Evolutionary conservation across 1,140 invertebrate species (phyloP), one percentile per base, ranked within the genome.

Genomic region (Aphis gossypii): DNA sequence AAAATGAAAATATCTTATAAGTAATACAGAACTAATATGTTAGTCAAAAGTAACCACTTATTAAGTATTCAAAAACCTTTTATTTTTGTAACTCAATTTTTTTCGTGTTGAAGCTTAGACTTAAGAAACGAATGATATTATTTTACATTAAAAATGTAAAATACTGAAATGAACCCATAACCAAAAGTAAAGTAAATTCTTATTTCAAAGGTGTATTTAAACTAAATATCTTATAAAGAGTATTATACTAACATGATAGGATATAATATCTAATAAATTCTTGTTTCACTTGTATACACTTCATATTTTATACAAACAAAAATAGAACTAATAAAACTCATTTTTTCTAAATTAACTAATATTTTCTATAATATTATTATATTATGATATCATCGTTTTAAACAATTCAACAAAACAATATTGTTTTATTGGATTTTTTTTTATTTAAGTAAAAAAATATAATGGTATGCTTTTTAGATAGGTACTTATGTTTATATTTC

Each of bases 81-180:
- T 83, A 83, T 83, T 38, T 82, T 38, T 83, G 76, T 83, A 83
- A 38, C 60, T 38, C 6, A 2, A 20, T 23, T 38, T 83, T 83
- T 38, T 21, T 20, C 35, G 48, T 83, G 23, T n/a, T 4, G 30
- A n/a, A 76, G 60, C 11, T 76, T 76, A 76, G 30, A 76, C 60
- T 76, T 76, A n/a, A 76, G 11, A 35, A 23, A 83, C 76, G n/a
- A 83, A 35, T 82, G 76, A 82, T 83, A 38, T 83, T 83, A 83
- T 83, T 83, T 83, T 83, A 83, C 76, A 83, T 83, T 83, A 83
- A 83, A 83, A 38, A 38, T 83, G 76, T 38, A 83, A 83, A 38
- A 38, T 83, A 83, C 76, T 83, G 38, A 84, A 84, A 84, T 41
- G 23, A 44, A 84, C 23, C 23, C 83, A 84, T 44, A 84, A 41